Evolutionary conservation across 2,888 invertebrate species (phyloP), one percentile per base, ranked within the genome.

Genomic region (Rhabditophanes sp.): DNA sequence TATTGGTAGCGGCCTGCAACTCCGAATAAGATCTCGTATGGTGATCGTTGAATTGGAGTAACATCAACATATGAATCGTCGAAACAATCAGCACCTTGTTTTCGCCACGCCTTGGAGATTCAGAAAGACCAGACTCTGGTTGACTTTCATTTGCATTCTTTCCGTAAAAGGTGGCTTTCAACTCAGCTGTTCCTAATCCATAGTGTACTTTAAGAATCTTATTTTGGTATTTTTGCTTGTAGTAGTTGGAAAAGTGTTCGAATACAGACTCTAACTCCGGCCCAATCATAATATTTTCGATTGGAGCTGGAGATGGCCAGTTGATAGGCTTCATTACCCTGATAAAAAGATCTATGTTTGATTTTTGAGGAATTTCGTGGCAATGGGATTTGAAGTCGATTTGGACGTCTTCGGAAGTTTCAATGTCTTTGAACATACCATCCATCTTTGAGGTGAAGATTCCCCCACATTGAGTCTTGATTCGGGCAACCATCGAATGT

Each of bases 391-490:
- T 87, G 69, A 96, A 99, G 68, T 90, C 88, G 56, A 90, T 88
- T 82, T 88, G 90, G 57, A 90, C 82, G 25, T 85, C 88, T 68
- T 87, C 87, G 45, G 96, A 96, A 40, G 96, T 82, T 9, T 90
- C 88, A 81, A 96, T 96, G 69, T 96, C 96, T 68, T 96, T 93
- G 70, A 96, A 96, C 96, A 96, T 99, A 54, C 93, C 93, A 72
- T 99, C 96, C 60, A 99, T 74, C 72, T 96, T 99, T 42, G 88
- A 88, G 53, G 96, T 99, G 72, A 99, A 99, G 73, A 96, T 93
- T 72, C 93, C 93, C 50, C 96, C 96, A 74, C 96, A 99, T 74
- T 96, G 96, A 74, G 88, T 93, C 87, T 88, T 27, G 23, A 96
- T 74, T 75, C 96, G 96, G 55, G 90, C 88, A 75, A 99, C 90